phyloP scores from a whole-genome alignment of 2,888 invertebrate genomes.

The Eupsilia transversa region DNA sequence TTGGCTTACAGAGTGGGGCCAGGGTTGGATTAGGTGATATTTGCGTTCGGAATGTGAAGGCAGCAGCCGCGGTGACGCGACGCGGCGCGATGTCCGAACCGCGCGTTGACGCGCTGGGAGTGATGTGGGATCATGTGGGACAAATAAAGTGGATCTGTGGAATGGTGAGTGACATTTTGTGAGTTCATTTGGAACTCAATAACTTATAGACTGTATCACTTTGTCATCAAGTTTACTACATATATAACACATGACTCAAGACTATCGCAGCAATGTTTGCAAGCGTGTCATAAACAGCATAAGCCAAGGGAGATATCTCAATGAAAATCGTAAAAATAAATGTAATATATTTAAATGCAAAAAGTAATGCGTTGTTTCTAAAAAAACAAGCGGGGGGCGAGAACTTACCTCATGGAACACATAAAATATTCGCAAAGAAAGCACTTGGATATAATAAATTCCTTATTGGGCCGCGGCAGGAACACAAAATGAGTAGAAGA shows the following conservation, averaged over 20 bases:
- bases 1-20: conserved; percentile 84
- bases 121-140: no score
- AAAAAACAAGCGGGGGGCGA: conserved; percentile 67
- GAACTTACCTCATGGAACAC: conserved; percentile 73
- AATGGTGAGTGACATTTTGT: conserved; percentile 21
- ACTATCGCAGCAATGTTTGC: not conserved
- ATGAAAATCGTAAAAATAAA: conserved; percentile 9
- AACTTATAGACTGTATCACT: conserved; percentile 12
- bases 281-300: not conserved
- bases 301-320: not conserved
- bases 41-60: conserved; percentile 73
- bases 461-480: conserved; percentile 83
- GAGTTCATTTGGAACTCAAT: conserved; percentile 1
- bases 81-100: not conserved
- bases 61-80: conserved; percentile 33
- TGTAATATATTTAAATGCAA: conserved; percentile 32
- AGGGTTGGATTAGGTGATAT: conserved; percentile 81
- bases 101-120: not conserved
- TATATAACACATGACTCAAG: not conserved
- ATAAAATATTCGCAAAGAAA: conserved; percentile 78
- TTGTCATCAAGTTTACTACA: not conserved
- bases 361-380: conserved; percentile 54
- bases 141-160: conserved; percentile 18
- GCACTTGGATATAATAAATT: conserved; percentile 86
- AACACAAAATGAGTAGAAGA: conserved; percentile 88